Evolutionary conservation across 2,888 invertebrate genomes (phyloP), one percentile per base, ranked within the genome.

Genomic region (Nymphalis c-album): DNA sequence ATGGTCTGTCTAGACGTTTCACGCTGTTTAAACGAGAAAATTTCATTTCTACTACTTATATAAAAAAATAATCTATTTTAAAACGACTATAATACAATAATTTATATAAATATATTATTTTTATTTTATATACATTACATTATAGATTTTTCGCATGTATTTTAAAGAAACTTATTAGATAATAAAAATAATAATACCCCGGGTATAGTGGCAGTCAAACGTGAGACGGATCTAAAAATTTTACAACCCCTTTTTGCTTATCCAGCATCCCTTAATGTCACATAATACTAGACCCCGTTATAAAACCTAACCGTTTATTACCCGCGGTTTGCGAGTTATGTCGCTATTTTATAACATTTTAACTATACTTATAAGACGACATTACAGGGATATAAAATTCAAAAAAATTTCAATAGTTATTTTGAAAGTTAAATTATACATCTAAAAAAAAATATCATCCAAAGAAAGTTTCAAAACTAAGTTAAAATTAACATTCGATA

Each of bases 271-370:
- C 55, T 55, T 57, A 57, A 57, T 60, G 65, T 60, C 65, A 47
- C 53, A 26, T 55, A 50, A 50, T 10, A n/a, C 60, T 60, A 66
- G 65, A 66, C 60, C 48, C 65, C 45, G 60, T 55, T 78, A 78
- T 88, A 86, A 88, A 88, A 82, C 79, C 80, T 83, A 85, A 84
- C 78, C 78, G 71, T 87, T 88, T 88, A 89, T 81, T 85, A 84
- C 61, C 53, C 31, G 51, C 67, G 47, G 67, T 57, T 57, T 60
- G 61, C 61, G 60, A 60, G 60, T 66, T 48, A 60, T 60, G 60
- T 66, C 48, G 55, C 47, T 53, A 55, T 48, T 66, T 61, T 55
- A 53, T 22, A 53, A 16, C 53, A 13, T 53, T 26, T 26, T 26
- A 53, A 16, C 53, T 26, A 26, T 53, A 53, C 13, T 16, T 53